These are phyloP conservation scores for Meiosimyza decipiens DNA, from an alignment of 2,888 invertebrate genomes.

Conservation along the genomic window DNA sequence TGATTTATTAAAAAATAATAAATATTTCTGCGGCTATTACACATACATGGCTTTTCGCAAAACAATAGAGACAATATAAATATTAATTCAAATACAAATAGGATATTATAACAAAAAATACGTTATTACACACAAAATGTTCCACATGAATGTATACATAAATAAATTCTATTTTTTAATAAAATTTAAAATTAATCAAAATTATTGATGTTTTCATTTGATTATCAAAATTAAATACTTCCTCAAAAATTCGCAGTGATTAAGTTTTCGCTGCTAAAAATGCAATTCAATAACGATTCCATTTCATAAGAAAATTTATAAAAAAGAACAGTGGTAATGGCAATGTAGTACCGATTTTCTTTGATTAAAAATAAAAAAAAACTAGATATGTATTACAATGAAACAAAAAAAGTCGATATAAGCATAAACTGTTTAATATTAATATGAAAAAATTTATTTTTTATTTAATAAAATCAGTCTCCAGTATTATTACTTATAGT, in stretches of 20 bases:
- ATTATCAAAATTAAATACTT: conserved; percentile 20
- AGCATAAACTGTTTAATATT: conserved; percentile 31
- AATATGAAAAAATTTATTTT: neutral
- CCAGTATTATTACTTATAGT: no score
- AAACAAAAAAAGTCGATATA: conserved; percentile 20
- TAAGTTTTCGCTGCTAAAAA: neutral
- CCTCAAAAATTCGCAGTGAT: conserved; percentile 19
- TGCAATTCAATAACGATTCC: neutral
- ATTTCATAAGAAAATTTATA: conserved; percentile 8
- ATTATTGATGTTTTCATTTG: conserved; percentile 30
- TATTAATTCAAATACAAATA: conserved; percentile 42
- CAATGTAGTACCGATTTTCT: neutral
- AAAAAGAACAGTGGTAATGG: neutral
- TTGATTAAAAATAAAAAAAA: conserved; percentile 13
- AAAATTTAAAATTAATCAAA: conserved; percentile 31
- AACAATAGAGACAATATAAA: conserved; percentile 42
- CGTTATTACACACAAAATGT: conserved; percentile 44
- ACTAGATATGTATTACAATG: conserved; percentile 13
- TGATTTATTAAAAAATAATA: conserved; percentile 26
- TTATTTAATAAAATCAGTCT: no score
- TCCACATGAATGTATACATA: conserved; percentile 53
- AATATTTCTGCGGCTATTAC: conserved; percentile 31
- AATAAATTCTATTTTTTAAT: conserved; percentile 51
- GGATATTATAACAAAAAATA: conserved; percentile 37
- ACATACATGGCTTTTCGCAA: conserved; percentile 39